Base-by-base conservation (phyloP, 2,888 invertebrate genomes). In the Melangyna quadrimaculata region DNA sequence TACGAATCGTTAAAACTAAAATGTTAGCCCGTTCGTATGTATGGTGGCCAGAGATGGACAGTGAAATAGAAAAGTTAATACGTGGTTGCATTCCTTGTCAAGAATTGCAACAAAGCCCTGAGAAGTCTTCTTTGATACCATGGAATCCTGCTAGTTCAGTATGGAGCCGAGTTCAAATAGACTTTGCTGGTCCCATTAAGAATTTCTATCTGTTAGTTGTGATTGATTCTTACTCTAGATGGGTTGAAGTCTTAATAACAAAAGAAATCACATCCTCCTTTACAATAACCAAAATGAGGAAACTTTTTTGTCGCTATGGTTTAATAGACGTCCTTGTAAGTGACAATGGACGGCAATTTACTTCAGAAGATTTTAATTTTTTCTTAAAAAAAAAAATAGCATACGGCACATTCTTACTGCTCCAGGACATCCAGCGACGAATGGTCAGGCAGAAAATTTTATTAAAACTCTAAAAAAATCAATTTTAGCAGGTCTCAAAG, bases 391-490 rank as follows among this genome's bases (percentile, higher is more conserved):
- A 53, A 61, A 8, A 2, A 77, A 61, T 24, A 2, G 9, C 10
- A 24, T 77, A 8, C 40, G 43, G 19, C 77, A 78, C 48, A 53
- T 71, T 45, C 45, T 83, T 8, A 88, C 86, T 2, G 37, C 37
- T n/a, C n/a, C n/a, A n/a, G n/a, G n/a, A n/a, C n/a, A n/a, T n/a
- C n/a, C n/a, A n/a, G n/a, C n/a, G n/a, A n/a, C n/a, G n/a, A n/a
- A n/a, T n/a, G n/a, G n/a, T n/a, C n/a, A n/a, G n/a, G n/a, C n/a
- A n/a, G n/a, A 89, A 84, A 80, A 88, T 29, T 88, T 83, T 14
- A 37, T 89, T 8, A 88, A 88, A 78, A 88, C 87, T 10, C 65
- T 88, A 43, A 89, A 89, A 69, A 78, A 81, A 55, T 80, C 67
- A 40, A 51, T 82, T 19, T 22, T 71, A 43, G 72, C 72, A 10